Evolutionary conservation across 2,888 invertebrate genomes (phyloP).

Genomic region (Ganaspis brasiliensis): DNA sequence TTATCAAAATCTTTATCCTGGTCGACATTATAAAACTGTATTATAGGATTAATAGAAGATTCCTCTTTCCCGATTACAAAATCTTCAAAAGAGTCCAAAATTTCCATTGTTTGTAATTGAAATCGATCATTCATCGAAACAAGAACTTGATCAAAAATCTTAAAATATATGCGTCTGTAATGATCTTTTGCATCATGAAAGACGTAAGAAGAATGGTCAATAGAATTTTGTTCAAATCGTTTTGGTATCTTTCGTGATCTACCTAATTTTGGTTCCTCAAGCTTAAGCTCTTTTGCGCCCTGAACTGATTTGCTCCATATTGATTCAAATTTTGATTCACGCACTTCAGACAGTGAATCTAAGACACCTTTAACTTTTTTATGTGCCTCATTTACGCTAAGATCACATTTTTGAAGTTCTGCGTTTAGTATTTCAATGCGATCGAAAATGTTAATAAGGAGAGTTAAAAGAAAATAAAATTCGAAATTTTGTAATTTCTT

Average conservation of each 20-base stretch:
- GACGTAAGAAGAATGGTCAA: not conserved
- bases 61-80: not conserved
- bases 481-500: constrained; percentile 45
- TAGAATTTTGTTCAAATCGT: not conserved
- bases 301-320: too few species aligned
- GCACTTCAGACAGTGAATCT: constrained; percentile 32
- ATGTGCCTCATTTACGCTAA: constrained; percentile 47
- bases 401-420: constrained; percentile 54
- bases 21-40: constrained; percentile 3
- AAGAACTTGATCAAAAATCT: too few species aligned
- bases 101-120: not conserved
- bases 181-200: not conserved
- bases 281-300: too few species aligned
- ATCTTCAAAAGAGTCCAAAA: not conserved
- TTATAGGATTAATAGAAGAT: not conserved
- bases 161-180: too few species aligned
- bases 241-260: not conserved
- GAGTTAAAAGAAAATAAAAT: constrained; percentile 48
- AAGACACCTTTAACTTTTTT: constrained; percentile 13
- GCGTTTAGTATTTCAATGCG: constrained; percentile 53
- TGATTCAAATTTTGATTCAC: constrained; percentile 48
- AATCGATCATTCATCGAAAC: too few species aligned
- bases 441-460: constrained; percentile 57
- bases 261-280: not conserved
- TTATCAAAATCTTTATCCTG: not conserved